Evolutionary conservation across 2,888 invertebrate species (phyloP).

Genomic region (Idaea dimidiata): DNA sequence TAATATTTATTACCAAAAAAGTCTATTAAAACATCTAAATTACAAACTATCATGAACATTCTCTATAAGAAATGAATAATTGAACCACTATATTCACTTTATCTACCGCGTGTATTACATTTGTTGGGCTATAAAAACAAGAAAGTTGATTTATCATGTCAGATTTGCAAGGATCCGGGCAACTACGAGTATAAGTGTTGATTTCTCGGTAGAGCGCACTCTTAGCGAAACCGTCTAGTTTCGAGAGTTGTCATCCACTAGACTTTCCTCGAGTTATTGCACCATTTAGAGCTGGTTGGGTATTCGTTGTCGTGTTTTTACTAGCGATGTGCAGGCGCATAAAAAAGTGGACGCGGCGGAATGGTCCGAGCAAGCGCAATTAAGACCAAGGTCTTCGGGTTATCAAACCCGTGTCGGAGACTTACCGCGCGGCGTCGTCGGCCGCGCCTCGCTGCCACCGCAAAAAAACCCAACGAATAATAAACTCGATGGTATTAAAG

Average conservation of each 20-base stretch:
- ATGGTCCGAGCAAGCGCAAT: conserved; percentile 78
- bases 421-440: conserved; percentile 43
- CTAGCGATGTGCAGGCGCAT: conserved; percentile 79
- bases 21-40: not conserved
- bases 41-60: conserved; percentile 2
- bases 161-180: conserved; percentile 56
- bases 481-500: conserved; percentile 77
- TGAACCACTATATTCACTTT: not conserved
- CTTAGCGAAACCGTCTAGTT: conserved; percentile 55
- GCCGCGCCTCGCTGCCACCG: conserved; percentile 68
- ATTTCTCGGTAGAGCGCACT: conserved; percentile 69
- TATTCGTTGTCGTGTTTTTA: conserved; percentile 71
- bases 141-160: conserved; percentile 52
- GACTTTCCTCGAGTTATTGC: conserved; percentile 54
- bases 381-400: conserved; percentile 81
- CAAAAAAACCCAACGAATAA: conserved; percentile 78
- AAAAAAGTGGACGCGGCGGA: conserved; percentile 76
- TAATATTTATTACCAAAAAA: not conserved
- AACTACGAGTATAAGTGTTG: conserved; percentile 39
- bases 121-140: conserved; percentile 34
- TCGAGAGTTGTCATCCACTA: conserved; percentile 47
- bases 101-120: not conserved
- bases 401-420: conserved; percentile 78
- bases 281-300: conserved; percentile 61
- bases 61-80: not conserved